Evolutionary conservation across 2,888 invertebrate genomes (phyloP).

Genomic region (Dugesia japonica): DNA sequence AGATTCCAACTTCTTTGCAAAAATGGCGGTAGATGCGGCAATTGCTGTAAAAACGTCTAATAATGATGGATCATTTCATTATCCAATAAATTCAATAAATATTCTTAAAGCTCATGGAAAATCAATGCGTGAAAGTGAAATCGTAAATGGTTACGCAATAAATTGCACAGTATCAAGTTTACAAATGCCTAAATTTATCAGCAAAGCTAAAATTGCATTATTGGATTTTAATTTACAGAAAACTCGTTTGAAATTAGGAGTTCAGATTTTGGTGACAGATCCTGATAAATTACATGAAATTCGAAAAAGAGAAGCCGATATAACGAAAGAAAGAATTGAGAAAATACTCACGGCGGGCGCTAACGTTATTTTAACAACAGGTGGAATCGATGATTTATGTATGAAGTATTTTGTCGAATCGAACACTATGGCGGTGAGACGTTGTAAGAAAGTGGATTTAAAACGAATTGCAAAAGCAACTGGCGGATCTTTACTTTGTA

Average conservation of each 20-base stretch:
- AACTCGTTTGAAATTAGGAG: conserved; percentile 97
- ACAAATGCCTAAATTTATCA: conserved; percentile 57
- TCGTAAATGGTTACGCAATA: conserved; percentile 80
- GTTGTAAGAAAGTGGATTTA: conserved; percentile 82
- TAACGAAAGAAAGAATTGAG: conserved; percentile 86
- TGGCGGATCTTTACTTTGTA: conserved; percentile 68
- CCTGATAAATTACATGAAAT: conserved; percentile 86
- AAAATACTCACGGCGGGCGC: conserved; percentile 84
- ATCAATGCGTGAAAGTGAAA: conserved; percentile 73
- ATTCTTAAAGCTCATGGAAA: conserved; percentile 90
- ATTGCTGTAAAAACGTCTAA: conserved; percentile 69
- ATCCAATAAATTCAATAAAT: conserved; percentile 80
- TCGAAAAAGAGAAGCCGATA: conserved; percentile 79
- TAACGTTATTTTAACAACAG: conserved; percentile 78
- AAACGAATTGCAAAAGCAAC: conserved; percentile 96
- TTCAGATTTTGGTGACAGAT: conserved; percentile 73
- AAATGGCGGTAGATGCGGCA: conserved; percentile 85
- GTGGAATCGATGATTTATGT: conserved; percentile 94
- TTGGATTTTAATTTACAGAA: conserved; percentile 92
- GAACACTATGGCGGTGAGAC: conserved; percentile 85
- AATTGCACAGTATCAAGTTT: conserved; percentile 91
- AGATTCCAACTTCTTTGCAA: conserved; percentile 82
- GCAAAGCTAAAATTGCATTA: conserved; percentile 87
- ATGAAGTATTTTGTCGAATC: conserved; percentile 93
- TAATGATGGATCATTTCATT: conserved; percentile 63